These are phyloP conservation scores for Globia sparganii DNA, from an alignment of 2,888 invertebrate species.

Conservation along the genomic window DNA sequence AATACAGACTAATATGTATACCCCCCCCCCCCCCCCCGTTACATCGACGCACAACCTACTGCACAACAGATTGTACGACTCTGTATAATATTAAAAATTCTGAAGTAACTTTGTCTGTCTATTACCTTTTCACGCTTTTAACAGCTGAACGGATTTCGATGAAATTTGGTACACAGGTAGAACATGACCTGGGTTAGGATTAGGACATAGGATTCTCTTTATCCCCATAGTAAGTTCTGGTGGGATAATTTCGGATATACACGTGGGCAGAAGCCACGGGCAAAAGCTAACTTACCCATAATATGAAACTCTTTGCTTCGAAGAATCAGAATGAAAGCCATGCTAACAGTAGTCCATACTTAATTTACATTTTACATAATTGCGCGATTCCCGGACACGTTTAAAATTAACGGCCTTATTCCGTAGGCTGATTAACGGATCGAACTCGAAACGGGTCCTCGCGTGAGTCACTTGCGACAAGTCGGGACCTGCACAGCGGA, in stretches of 20 bases:
- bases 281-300: background rate
- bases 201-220: background rate
- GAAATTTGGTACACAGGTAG: background rate
- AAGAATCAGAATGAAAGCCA: background rate
- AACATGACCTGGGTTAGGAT: background rate
- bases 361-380: too few relatives aligned
- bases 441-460: conserved; percentile 42
- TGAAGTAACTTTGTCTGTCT: background rate
- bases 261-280: background rate
- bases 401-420: conserved; percentile 48
- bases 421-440: conserved; percentile 42
- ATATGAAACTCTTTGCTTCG: background rate
- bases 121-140: background rate
- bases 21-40: too few relatives aligned
- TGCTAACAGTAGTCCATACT: conserved; percentile 14
- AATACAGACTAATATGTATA: too few relatives aligned
- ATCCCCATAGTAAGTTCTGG: background rate
- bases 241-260: background rate
- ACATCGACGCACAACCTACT: too few relatives aligned
- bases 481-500: conserved; percentile 58
- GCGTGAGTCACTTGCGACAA: conserved; percentile 53
- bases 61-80: too few relatives aligned
- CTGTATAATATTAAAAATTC: too few relatives aligned
- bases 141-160: background rate
- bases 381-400: conserved; percentile 27